phyloP scores from a whole-genome alignment of 2,797 vertebrate genomes.

The Epinephelus malabaricus region DNA sequence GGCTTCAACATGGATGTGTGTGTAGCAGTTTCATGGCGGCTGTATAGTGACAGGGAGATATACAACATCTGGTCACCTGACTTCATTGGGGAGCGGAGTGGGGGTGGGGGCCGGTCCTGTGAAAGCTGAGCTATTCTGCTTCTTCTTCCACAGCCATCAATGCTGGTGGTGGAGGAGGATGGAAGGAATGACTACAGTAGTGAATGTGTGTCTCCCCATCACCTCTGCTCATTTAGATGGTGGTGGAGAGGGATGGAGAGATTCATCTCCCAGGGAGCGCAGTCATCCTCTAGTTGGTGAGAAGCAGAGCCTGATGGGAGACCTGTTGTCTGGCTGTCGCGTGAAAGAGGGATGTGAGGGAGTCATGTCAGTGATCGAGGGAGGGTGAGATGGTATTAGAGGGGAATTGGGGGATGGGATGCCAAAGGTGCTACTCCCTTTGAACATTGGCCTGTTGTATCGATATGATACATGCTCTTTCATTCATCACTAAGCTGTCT shows the following conservation, averaged over 20 bases:
- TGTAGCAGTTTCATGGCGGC: constrained; percentile 79
- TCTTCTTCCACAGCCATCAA: constrained; percentile 64
- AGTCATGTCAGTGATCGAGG: constrained; percentile 72
- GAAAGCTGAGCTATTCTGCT: constrained; percentile 73
- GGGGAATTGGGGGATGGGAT: constrained; percentile 78
- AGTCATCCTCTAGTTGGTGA: constrained; percentile 64
- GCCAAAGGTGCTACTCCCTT: constrained; percentile 64
- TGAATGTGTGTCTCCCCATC: constrained; percentile 33
- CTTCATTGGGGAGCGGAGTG: constrained; percentile 78
- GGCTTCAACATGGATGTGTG: constrained; percentile 72
- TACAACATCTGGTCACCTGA: constrained; percentile 87
- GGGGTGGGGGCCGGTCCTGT: constrained; percentile 76
- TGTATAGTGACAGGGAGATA: constrained; percentile 78
- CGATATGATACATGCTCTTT: constrained; percentile 39
- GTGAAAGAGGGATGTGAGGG: constrained; percentile 61
- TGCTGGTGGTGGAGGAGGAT: constrained; percentile 49
- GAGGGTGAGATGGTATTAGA: constrained; percentile 62
- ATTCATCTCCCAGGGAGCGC: constrained; percentile 56
- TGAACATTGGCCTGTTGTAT: constrained; percentile 39
- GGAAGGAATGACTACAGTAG: constrained; percentile 33
- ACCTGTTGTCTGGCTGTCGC: constrained; percentile 77
- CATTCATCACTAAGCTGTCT: constrained; percentile 33
- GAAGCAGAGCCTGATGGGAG: constrained; percentile 70
- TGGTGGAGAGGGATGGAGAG: constrained; percentile 31
- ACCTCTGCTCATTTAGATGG: constrained; percentile 37